Evolutionary conservation across 1,140 invertebrate species (phyloP).

Genomic region (Centruroides vittatus): DNA sequence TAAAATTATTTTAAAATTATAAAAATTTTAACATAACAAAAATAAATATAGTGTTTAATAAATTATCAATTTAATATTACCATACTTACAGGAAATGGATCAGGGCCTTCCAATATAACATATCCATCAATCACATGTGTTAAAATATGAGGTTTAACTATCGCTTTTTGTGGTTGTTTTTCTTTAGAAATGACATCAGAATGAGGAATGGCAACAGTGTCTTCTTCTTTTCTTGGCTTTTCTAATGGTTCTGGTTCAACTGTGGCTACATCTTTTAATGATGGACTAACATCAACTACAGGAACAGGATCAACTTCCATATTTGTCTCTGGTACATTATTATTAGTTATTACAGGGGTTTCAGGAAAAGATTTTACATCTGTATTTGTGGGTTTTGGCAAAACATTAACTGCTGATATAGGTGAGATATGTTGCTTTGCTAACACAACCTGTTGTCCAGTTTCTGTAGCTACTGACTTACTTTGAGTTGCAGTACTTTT

Average conservation of each 20-base stretch:
- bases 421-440: background rate
- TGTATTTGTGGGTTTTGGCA: no score
- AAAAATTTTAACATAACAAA: background rate
- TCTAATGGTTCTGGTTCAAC: no score
- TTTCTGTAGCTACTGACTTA: slow-evolving; percentile 10
- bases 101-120: slow-evolving; percentile 73
- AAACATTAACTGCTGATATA: background rate
- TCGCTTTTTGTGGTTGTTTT: slow-evolving; percentile 46
- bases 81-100: slow-evolving; percentile 20
- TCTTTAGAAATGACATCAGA: slow-evolving; percentile 2
- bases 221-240: background rate
- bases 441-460: background rate
- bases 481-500: slow-evolving; percentile 10
- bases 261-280: no score
- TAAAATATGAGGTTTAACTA: slow-evolving; percentile 89
- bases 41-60: background rate
- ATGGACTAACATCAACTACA: no score
- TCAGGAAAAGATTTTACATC: no score
- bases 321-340: background rate
- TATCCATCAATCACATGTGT: slow-evolving; percentile 95
- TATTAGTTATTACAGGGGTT: no score
- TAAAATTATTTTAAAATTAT: no score
- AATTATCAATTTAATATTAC: background rate
- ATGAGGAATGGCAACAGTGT: slow-evolving; percentile 9
- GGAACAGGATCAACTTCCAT: background rate